These are phyloP conservation scores for Hirtodrosophila confusa DNA, from an alignment of 2,888 invertebrate species.

Conservation along the genomic window DNA sequence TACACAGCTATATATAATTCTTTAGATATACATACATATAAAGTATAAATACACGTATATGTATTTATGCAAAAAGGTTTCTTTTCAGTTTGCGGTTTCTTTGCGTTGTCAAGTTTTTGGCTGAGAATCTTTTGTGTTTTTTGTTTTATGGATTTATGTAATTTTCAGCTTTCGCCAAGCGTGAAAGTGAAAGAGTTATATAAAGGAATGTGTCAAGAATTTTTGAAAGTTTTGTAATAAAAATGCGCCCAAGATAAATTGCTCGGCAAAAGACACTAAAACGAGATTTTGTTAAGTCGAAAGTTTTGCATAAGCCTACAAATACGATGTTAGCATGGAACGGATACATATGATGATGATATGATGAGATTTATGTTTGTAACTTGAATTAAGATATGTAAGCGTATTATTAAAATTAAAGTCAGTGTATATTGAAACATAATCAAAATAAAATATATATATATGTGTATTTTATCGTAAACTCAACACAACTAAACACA, in stretches of 20 bases:
- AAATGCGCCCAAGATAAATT: slow-evolving; percentile 27
- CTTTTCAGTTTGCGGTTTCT: slow-evolving; percentile 42
- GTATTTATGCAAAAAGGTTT: slow-evolving; percentile 16
- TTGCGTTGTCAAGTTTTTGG: slow-evolving; percentile 28
- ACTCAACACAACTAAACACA: slow-evolving; percentile 12
- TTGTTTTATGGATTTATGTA: slow-evolving; percentile 57
- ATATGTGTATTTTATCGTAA: slow-evolving; percentile 68
- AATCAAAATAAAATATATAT: slow-evolving; percentile 69
- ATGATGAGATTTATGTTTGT: slow-evolving; percentile 41
- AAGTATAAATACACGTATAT: background rate
- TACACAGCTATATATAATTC: slow-evolving; percentile 15
- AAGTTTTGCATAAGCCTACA: slow-evolving; percentile 29
- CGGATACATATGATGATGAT: slow-evolving; percentile 48
- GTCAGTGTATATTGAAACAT: slow-evolving; percentile 71
- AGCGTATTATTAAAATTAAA: slow-evolving; percentile 48
- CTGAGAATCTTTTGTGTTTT: slow-evolving; percentile 42
- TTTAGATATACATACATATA: slow-evolving; percentile 21
- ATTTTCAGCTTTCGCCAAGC: slow-evolving; percentile 60
- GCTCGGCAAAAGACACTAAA: slow-evolving; percentile 1
- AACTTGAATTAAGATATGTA: slow-evolving; percentile 47
- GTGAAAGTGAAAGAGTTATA: slow-evolving; percentile 69
- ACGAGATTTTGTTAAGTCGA: slow-evolving; percentile 12
- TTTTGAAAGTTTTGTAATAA: slow-evolving; percentile 54
- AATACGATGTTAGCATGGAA: slow-evolving; percentile 7
- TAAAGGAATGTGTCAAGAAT: slow-evolving; percentile 59